Evolutionary conservation across 2,888 invertebrate genomes (phyloP), one percentile per base, ranked within the genome.

Genomic region (Cheilosia grossa): DNA sequence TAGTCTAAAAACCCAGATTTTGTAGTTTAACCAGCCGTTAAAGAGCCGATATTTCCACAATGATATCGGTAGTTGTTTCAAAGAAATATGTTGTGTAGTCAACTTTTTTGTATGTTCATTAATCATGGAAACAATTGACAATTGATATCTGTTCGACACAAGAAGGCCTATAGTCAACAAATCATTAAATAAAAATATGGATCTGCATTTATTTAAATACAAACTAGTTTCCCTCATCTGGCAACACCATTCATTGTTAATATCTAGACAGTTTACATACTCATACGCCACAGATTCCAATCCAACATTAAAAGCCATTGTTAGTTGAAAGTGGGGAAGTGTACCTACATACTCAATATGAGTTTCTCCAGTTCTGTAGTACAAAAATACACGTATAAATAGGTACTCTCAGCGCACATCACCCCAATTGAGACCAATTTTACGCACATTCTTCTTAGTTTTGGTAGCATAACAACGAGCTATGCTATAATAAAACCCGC

Each of bases 181-280:
- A 30, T 30, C 2, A 30, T 0, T 30, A 30, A 30, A 30, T 2
- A 30, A 9, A 30, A 6, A 30, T 9, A 6, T 2, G 9, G 9
- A 30, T 30, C 2, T 30, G 1, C 7, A 30, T 13, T 21, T n/a
- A n/a, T 42, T 24, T 30, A 17, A 33, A 7, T 5, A 17, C 0
- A 17, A 10, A 30, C 5, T 0, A 30, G 15, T 42, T 42, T 19
- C 44, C 7, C 13, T 3, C 24, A 37, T 17, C 47, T 70, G 70
- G 70, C 51, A 72, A 72, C 37, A 1, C 51, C 40, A 30, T 17
- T 6, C 5, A 15, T 53, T 61, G 72, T 59, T 72, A 72, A 37
- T n/a, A 70, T 30, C 44, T 13, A 5, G 17, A 66, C 21, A 21
- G 5, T 33, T 13, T 10, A 0, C 15, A 40, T n/a, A 19, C 17